Evolutionary conservation across 1,140 invertebrate species (phyloP).

Genomic region (Plectrocnemia conspersa): DNA sequence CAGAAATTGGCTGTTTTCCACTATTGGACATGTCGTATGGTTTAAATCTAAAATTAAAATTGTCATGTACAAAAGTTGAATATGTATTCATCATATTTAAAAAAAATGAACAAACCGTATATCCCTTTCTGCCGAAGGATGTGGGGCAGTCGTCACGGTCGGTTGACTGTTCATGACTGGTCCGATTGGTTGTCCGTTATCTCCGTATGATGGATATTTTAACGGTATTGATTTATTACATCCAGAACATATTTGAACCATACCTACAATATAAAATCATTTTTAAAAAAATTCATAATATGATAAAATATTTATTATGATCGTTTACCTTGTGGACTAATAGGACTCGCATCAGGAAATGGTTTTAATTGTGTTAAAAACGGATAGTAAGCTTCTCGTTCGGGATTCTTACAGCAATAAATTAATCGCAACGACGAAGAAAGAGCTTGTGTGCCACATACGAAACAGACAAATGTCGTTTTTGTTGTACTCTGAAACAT

Average conservation of each 20-base stretch:
- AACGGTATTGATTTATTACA: conserved; percentile 80
- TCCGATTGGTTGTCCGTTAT: conserved; percentile 38
- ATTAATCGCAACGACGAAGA: conserved; percentile 71
- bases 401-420: conserved; percentile 79
- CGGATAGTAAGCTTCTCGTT: conserved; percentile 82
- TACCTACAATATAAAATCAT: conserved; percentile 45
- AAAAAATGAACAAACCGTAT: conserved; percentile 24
- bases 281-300: conserved; percentile 6
- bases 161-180: conserved; percentile 4
- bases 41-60: conserved; percentile 54
- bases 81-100: conserved; percentile 6
- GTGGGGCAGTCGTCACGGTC: conserved; percentile 4
- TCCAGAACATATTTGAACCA: conserved; percentile 78
- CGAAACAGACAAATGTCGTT: conserved; percentile 82
- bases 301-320: neutral
- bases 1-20: conserved; percentile 37
- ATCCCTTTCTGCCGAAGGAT: conserved; percentile 26
- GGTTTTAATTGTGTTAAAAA: conserved; percentile 75
- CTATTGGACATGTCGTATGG: conserved; percentile 62
- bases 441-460: conserved; percentile 74
- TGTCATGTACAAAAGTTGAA: neutral
- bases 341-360: conserved; percentile 75
- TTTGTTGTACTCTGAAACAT: conserved; percentile 28
- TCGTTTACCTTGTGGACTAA: conserved; percentile 65
- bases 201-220: conserved; percentile 71